Conservation (phyloP, 2,113 vertebrate species). For the Gallinago paraguaiae region DNA sequence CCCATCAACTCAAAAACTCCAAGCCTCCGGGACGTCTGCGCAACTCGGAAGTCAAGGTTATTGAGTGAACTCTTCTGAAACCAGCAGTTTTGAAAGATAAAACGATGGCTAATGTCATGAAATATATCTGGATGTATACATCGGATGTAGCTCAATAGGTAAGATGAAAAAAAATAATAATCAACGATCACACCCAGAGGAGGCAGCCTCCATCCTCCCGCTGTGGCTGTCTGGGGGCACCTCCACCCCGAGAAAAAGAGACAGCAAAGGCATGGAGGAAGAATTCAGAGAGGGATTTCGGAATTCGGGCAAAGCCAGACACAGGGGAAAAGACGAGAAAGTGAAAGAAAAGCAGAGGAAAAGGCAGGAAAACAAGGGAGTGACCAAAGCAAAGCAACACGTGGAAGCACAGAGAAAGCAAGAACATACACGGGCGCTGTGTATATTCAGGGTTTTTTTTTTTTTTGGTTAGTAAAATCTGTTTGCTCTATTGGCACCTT, state of each 20-base stretch:
- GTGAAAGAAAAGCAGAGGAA: not conserved
- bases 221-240: not conserved
- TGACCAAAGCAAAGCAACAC: not conserved
- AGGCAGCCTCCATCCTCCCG: not conserved
- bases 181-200: accelerated
- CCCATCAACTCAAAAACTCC: not conserved
- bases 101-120: not conserved
- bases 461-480: not conserved
- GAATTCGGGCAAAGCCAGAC: not conserved
- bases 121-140: not conserved
- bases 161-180: not conserved
- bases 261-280: not conserved
- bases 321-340: not conserved
- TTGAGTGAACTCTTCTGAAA: not conserved
- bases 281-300: not conserved
- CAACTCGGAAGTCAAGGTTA: not conserved
- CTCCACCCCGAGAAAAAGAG: not conserved
- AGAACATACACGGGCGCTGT: accelerated
- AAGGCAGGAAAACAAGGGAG: not conserved
- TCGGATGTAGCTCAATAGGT: accelerated
- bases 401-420: not conserved
- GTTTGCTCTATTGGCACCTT: not conserved
- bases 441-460: accelerated
- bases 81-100: not conserved
- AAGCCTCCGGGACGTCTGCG: not conserved